Percentiles rank a stretch among this genome's conserved stretches.
Conservation (phyloP, 2,797 vertebrate species). For the Zalophus californianus region DNA sequence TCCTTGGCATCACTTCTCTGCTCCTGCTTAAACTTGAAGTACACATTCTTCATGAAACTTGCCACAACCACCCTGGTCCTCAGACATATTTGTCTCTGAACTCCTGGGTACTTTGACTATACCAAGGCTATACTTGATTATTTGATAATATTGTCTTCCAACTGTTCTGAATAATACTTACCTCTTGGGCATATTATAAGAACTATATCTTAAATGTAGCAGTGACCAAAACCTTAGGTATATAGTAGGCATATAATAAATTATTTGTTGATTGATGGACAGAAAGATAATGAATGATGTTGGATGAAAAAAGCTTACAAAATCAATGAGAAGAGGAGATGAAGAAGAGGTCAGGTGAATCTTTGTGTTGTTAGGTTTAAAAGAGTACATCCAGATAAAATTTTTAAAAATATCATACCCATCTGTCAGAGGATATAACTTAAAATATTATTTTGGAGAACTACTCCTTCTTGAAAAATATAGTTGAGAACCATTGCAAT, state of each 20-base stretch:
- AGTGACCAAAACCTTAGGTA: not conserved
- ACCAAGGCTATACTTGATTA: not conserved
- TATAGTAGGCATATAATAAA: not conserved
- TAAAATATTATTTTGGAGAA: not conserved
- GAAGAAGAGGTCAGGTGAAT: not conserved
- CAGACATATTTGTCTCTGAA: not conserved
- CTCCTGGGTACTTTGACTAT: not conserved
- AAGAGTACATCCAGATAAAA: not conserved
- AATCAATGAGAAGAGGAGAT: not conserved
- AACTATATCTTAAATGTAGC: not conserved
- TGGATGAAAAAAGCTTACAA: not conserved
- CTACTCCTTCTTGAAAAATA: not conserved
- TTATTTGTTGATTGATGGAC: not conserved
- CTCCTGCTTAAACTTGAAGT: not conserved
- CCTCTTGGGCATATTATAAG: not conserved
- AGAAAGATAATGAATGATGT: not conserved
- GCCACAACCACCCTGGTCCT: not conserved
- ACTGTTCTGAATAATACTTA: not conserved
- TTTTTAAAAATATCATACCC: not conserved
- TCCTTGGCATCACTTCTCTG: not conserved
- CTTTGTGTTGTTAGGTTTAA: not conserved
- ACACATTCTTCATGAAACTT: not conserved
- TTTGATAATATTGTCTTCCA: slow-evolving; percentile 9
- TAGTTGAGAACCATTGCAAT: not conserved
- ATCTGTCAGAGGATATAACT: not conserved